Base-by-base conservation (phyloP, 2,888 invertebrate species). In the Podotricha telesiphe region DNA sequence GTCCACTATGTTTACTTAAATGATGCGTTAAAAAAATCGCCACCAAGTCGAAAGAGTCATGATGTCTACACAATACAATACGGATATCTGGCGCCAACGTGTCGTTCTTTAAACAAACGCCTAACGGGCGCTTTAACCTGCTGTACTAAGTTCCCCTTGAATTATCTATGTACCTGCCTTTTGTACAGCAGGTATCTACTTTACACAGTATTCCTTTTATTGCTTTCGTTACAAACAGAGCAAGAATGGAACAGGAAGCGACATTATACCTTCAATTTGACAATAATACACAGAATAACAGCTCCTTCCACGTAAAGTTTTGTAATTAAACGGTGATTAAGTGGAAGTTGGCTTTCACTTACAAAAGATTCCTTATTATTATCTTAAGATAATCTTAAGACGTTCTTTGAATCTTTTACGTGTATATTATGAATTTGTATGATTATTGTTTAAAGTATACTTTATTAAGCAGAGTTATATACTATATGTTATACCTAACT, bases 41-140 rank as follows among this genome's bases (percentile, higher is more conserved):
- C 78, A 48, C 77, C 78, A 42, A 68, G 76, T 84, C 78, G 82
- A 85, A 79, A 78, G 78, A 73, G 62, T 74, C 81, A 79, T 77
- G 75, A 77, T 68, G 64, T 65, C 71, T 71, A 74, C 71, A 89
- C 87, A 90, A 87, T 84, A 78, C 82, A 71, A 75, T 69, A 75
- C 78, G 79, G 78, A 80, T 79, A 80, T 83, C 83, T 86, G 92
- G 92, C 92, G 92, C 91, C 91, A 87, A 80, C 77, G 72, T 67
- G 88, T 84, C 90, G 89, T 79, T 68, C 73, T 74, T 72, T n/a
- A n/a, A 80, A 85, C 80, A 82, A 84, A 80, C 83, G 84, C 80
- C 83, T 89, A 90, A 90, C 90, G 87, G 89, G 86, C 72, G 77
- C 71, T 74, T 75, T 78, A 77, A 82, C 79, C 76, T 78, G 82